These are phyloP conservation scores for Dinomys branickii DNA, from an alignment of 2,113 vertebrate species.

Conservation along the genomic window DNA sequence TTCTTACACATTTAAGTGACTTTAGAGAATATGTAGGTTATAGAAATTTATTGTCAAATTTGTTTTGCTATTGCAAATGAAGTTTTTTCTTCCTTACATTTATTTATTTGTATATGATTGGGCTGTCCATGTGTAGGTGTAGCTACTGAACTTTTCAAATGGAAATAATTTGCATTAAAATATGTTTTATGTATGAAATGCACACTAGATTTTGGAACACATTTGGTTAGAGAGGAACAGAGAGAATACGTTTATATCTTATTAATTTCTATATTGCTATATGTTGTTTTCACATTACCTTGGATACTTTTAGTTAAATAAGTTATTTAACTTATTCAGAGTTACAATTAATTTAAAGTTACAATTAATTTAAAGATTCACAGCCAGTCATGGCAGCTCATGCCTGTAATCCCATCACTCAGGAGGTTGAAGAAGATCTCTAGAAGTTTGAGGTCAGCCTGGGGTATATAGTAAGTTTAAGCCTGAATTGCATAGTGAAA, in stretches of 20 bases:
- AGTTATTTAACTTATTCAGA: not conserved
- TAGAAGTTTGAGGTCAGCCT: not conserved
- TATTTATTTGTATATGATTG: not conserved
- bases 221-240: not conserved
- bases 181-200: not conserved
- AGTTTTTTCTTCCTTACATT: not conserved
- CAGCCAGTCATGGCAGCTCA: not conserved
- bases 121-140: too few relatives aligned
- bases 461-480: not conserved
- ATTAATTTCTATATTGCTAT: not conserved
- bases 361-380: not conserved
- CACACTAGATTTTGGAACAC: not conserved
- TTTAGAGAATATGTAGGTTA: not conserved
- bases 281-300: not conserved
- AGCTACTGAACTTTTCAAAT: not conserved
- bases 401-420: not conserved
- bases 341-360: not conserved
- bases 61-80: not conserved
- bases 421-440: not conserved
- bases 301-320: not conserved
- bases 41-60: not conserved
- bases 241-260: not conserved
- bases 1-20: not conserved
- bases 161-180: not conserved
- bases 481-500: not conserved